Evolutionary conservation across 2,113 vertebrate genomes (phyloP).

Genomic region (Rallus limicola): DNA sequence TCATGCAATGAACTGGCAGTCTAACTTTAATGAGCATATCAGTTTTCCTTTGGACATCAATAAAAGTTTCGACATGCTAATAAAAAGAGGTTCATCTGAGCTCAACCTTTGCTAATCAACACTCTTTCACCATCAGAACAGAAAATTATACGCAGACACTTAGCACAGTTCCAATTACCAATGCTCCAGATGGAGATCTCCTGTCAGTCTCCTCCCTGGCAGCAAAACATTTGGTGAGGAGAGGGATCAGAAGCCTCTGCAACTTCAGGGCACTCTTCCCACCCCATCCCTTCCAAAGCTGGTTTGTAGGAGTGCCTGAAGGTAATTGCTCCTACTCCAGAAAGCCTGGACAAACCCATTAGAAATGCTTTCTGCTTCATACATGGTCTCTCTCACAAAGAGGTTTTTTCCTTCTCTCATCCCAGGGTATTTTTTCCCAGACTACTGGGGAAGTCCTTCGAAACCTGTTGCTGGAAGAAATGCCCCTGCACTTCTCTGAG

Average conservation of each 20-base stretch:
- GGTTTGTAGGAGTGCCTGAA: background rate
- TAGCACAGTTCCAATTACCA: background rate
- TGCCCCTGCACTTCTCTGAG: background rate
- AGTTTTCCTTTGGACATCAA: background rate
- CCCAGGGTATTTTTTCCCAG: background rate
- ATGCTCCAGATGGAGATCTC: background rate
- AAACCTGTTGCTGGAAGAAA: conserved; percentile 17
- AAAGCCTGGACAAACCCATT: background rate
- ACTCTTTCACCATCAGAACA: background rate
- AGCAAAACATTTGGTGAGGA: background rate
- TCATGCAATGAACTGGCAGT: background rate
- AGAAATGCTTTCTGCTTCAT: background rate
- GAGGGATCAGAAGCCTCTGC: background rate
- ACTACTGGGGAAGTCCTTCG: background rate
- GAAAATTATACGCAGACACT: rapidly evolving
- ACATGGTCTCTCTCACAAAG: background rate
- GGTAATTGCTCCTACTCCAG: background rate
- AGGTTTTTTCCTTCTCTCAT: background rate
- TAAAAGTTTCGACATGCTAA: background rate
- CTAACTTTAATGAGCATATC: background rate
- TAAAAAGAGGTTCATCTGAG: background rate
- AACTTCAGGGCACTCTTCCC: background rate
- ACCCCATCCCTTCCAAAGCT: background rate
- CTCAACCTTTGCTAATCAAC: background rate
- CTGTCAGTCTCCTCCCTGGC: background rate